A percentile compares a stretch with the other conserved stretches of the same genome.
Conservation (phyloP, 2,113 vertebrate genomes). For the Herpailurus yagouaroundi region DNA sequence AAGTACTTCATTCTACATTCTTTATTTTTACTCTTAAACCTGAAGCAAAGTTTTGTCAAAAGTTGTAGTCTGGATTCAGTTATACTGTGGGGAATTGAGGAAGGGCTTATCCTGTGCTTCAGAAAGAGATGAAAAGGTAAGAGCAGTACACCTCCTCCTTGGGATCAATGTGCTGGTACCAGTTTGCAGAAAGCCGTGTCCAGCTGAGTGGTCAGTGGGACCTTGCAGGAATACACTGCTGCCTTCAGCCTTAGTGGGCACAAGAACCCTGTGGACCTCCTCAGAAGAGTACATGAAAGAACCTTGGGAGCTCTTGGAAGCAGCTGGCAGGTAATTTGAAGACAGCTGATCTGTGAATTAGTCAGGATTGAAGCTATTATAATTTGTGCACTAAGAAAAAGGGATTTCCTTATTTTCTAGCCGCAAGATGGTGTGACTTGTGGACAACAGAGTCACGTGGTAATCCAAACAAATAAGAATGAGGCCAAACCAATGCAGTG, state of each 20-base stretch:
- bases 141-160: neutral
- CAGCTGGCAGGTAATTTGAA: neutral
- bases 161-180: neutral
- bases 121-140: neutral
- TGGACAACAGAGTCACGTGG: neutral
- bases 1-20: neutral
- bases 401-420: neutral
- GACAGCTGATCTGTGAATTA: neutral
- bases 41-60: neutral
- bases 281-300: neutral
- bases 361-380: neutral
- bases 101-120: neutral
- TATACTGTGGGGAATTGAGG: neutral
- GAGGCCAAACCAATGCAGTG: neutral
- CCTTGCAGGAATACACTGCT: neutral
- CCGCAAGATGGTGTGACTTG: neutral
- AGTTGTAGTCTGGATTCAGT: neutral
- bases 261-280: neutral
- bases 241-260: neutral
- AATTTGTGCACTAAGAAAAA: neutral
- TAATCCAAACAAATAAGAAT: neutral
- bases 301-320: neutral
- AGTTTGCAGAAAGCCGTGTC: neutral
- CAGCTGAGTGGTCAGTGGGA: neutral
- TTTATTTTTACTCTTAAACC: neutral